Evolutionary conservation across 2,797 vertebrate genomes (phyloP).

Genomic region (Danio kyathit): DNA sequence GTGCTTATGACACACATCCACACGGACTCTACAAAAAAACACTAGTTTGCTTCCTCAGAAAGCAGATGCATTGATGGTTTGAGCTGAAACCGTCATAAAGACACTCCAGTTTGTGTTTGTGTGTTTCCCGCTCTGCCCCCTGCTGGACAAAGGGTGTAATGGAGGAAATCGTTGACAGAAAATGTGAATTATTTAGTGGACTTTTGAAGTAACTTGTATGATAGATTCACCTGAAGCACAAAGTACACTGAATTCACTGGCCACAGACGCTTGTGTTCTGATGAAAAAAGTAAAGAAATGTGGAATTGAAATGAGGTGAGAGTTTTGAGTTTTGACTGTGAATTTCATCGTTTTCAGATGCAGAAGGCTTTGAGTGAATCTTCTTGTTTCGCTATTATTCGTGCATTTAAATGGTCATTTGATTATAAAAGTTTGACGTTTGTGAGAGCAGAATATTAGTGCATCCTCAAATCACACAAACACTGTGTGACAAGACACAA

Average conservation of each 20-base stretch:
- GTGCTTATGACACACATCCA: conserved; percentile 31
- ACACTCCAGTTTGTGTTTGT: not conserved
- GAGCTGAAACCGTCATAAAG: conserved; percentile 24
- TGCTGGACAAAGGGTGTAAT: not conserved
- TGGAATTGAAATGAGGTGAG: not conserved
- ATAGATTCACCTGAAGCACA: not conserved
- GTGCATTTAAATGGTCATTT: not conserved
- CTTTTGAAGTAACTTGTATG: not conserved
- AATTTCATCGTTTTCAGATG: not conserved
- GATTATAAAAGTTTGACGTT: not conserved
- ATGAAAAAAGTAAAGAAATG: not conserved
- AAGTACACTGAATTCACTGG: too few species aligned
- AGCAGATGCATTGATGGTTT: conserved; percentile 66
- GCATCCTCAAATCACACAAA: too few species aligned
- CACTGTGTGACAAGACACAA: too few species aligned
- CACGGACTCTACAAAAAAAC: conserved; percentile 20
- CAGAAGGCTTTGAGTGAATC: not conserved
- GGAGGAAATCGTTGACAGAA: not conserved
- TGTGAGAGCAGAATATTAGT: conserved; percentile 1
- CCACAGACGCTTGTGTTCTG: not conserved
- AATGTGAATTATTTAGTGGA: not conserved
- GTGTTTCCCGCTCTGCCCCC: not conserved
- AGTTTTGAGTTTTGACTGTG: not conserved
- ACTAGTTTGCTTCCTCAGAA: conserved; percentile 77
- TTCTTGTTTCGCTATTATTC: not conserved